These are phyloP conservation scores for Diplodus sargus DNA, from an alignment of 2,797 vertebrate genomes.

Conservation along the genomic window DNA sequence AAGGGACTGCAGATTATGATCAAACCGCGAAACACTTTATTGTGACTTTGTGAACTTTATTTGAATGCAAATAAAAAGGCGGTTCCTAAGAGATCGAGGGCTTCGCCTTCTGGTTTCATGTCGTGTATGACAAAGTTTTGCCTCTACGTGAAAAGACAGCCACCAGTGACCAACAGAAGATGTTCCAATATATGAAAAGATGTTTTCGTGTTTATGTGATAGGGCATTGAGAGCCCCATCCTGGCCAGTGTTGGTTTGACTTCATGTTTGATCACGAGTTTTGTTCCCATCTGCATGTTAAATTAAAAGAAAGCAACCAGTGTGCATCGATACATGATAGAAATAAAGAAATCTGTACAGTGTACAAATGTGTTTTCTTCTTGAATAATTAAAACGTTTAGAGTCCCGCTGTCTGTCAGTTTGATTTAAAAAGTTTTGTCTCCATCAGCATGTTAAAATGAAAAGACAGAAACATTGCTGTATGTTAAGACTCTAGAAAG, in stretches of 20 bases:
- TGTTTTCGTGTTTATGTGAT: too few species aligned
- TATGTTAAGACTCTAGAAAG: background rate
- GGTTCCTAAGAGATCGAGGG: background rate
- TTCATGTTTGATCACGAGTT: background rate
- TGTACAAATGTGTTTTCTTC: too few species aligned
- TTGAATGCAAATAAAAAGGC: background rate
- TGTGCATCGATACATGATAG: too few species aligned
- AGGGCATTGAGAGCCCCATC: too few species aligned
- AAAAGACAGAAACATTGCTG: too few species aligned
- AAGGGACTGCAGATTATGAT: background rate
- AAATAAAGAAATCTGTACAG: too few species aligned
- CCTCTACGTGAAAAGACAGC: too few species aligned
- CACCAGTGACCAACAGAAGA: too few species aligned
- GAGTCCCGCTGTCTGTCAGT: too few species aligned
- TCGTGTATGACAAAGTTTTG: background rate
- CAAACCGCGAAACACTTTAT: constrained; percentile 8
- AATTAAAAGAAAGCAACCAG: too few species aligned
- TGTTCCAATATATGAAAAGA: too few species aligned
- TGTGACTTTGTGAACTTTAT: constrained; percentile 14
- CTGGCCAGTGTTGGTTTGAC: background rate
- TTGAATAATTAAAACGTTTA: too few species aligned
- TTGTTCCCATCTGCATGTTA: background rate
- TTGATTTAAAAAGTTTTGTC: background rate
- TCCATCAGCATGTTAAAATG: background rate
- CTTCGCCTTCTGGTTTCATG: background rate